These are phyloP conservation scores for Ommatoiulus sabulosus DNA, from an alignment of 2,888 invertebrate species.

Conservation along the genomic window DNA sequence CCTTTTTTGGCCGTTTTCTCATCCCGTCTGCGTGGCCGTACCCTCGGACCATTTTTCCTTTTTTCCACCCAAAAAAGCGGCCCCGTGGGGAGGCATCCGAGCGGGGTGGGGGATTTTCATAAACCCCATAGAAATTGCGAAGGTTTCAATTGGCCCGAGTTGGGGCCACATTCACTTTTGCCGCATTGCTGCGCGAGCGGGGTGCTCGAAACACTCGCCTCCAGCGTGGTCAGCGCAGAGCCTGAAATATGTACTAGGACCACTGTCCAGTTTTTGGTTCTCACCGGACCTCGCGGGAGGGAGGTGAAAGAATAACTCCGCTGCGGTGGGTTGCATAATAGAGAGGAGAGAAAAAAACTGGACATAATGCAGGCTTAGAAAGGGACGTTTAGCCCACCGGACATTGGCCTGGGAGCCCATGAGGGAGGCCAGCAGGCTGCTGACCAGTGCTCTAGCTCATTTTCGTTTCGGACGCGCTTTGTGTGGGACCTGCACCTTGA, in stretches of 20 bases:
- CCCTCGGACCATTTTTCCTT: constrained; percentile 38
- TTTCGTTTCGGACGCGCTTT: constrained; percentile 33
- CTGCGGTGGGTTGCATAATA: constrained; percentile 47
- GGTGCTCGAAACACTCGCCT: background rate
- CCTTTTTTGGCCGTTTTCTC: constrained; percentile 6
- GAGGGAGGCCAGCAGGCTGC: background rate
- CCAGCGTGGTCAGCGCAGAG: background rate
- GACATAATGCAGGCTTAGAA: constrained; percentile 38
- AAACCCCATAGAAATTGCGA: constrained; percentile 14
- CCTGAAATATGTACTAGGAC: constrained; percentile 44
- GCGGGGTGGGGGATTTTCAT: background rate
- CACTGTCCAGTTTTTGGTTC: constrained; percentile 52
- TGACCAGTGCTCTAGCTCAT: constrained; percentile 18
- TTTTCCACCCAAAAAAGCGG: background rate
- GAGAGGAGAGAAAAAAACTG: constrained; percentile 13
- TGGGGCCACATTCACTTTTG: constrained; percentile 21
- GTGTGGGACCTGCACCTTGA: constrained; percentile 48
- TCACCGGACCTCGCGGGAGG: constrained; percentile 44
- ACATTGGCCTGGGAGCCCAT: constrained; percentile 45
- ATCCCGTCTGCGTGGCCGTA: constrained; percentile 29
- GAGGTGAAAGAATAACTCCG: constrained; percentile 49
- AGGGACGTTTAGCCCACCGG: constrained; percentile 51
- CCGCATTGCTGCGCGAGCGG: constrained; percentile 16
- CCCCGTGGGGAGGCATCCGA: background rate
- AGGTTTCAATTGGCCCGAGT: constrained; percentile 5